Percentiles rank a stretch among this genome's conserved stretches.
These are phyloP conservation scores for Eledona agricola DNA, from an alignment of 2,888 invertebrate genomes.

Conservation along the genomic window DNA sequence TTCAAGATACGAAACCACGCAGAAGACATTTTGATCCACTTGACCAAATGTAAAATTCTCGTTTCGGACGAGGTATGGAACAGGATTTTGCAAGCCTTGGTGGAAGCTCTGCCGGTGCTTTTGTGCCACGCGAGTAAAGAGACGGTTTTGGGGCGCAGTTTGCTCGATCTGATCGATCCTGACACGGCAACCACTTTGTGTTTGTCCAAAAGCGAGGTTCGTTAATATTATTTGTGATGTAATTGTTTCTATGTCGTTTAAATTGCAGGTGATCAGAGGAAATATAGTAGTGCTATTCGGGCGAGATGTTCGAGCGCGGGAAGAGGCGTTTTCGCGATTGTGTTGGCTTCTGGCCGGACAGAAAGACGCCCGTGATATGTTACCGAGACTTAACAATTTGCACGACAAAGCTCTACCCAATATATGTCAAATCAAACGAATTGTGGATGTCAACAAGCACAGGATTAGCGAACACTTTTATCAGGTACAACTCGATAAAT, in stretches of 20 bases:
- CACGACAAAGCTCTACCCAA: conserved; percentile 63
- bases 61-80: conserved; percentile 72
- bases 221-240: background rate
- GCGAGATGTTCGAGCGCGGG: conserved; percentile 58
- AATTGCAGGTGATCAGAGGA: conserved; percentile 61
- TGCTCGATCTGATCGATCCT: conserved; percentile 71
- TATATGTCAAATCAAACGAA: conserved; percentile 59
- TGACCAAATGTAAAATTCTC: conserved; percentile 71
- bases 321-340: conserved; percentile 65
- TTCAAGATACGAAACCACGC: conserved; percentile 69
- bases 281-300: conserved; percentile 65
- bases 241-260: conserved; percentile 13
- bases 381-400: conserved; percentile 64
- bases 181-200: conserved; percentile 70
- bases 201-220: conserved; percentile 66
- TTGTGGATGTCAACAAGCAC: conserved; percentile 56
- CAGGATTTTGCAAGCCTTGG: conserved; percentile 67
- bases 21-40: conserved; percentile 69
- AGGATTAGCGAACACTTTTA: conserved; percentile 58
- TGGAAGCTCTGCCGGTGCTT: conserved; percentile 70
- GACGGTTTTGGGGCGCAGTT: conserved; percentile 67
- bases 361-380: conserved; percentile 59
- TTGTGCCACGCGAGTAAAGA: conserved; percentile 68
- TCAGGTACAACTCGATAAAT: conserved; percentile 57
- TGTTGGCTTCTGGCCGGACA: conserved; percentile 65